Evolutionary conservation across 1,140 invertebrate genomes (phyloP).

Genomic region (Saccostrea glomerata): DNA sequence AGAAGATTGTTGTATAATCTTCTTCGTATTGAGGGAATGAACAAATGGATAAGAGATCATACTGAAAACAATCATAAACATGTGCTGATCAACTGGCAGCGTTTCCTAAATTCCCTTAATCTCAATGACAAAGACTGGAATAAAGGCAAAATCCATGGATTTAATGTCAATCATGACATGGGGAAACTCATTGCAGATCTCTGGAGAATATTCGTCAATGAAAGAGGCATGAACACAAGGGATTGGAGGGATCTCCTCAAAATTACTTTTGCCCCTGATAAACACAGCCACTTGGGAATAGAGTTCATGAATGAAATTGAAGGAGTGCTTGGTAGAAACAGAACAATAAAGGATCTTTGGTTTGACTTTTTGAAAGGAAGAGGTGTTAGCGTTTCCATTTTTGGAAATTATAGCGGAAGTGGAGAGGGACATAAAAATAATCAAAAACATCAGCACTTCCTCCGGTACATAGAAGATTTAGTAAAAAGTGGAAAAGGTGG

Average conservation of each 20-base stretch:
- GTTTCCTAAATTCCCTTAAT: constrained; percentile 45
- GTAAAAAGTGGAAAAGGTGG: constrained; percentile 30
- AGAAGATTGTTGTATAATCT: constrained; percentile 38
- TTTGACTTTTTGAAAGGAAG: constrained; percentile 42
- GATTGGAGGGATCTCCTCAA: constrained; percentile 41
- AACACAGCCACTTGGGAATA: constrained; percentile 26
- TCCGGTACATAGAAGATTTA: background rate
- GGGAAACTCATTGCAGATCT: constrained; percentile 52
- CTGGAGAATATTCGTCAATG: constrained; percentile 51
- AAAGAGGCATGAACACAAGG: constrained; percentile 42
- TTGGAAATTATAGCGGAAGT: background rate
- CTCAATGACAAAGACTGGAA: constrained; percentile 44
- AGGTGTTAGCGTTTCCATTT: constrained; percentile 19
- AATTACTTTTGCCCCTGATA: constrained; percentile 37
- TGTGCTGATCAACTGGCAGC: constrained; percentile 51
- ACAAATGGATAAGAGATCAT: constrained; percentile 50
- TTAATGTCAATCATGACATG: constrained; percentile 25
- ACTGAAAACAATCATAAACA: constrained; percentile 40
- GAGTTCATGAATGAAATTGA: constrained; percentile 47
- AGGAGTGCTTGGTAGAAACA: constrained; percentile 34
- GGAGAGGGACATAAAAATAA: background rate
- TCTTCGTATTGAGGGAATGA: constrained; percentile 46
- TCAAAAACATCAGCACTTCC: background rate
- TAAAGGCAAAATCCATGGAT: background rate
- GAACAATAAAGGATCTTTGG: constrained; percentile 39